A percentile compares a stretch with the other conserved stretches of the same genome.
Conservation (phyloP, 1,140 invertebrate genomes). For the Chironomus tepperi region DNA sequence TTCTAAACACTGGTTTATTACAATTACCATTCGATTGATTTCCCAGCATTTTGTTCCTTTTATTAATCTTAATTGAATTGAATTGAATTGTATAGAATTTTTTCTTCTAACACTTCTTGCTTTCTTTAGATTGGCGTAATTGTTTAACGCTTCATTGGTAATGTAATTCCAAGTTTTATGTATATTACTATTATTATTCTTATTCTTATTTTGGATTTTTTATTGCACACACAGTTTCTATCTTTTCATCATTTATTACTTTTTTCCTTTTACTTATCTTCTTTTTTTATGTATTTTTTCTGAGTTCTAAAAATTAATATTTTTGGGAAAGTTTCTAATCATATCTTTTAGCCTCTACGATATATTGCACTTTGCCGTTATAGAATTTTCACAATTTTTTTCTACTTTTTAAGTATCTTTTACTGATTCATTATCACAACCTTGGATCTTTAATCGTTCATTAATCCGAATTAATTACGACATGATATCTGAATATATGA, state of each 20-base stretch:
- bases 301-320: no score
- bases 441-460: not conserved
- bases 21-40: not conserved
- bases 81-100: not conserved
- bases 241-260: not conserved
- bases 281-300: not conserved
- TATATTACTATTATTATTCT: conserved; percentile 6
- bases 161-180: conserved; percentile 8
- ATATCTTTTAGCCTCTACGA: not conserved
- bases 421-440: not conserved
- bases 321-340: no score
- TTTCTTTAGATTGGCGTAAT: not conserved
- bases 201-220: conserved; percentile 1
- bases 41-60: conserved; percentile 12
- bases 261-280: not conserved
- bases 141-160: conserved; percentile 8
- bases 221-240: conserved; percentile 12
- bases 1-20: conserved; percentile 7
- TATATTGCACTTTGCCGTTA: not conserved
- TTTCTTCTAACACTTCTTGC: not conserved
- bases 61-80: not conserved
- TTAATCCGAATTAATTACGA: not conserved
- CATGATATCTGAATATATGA: not conserved
- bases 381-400: not conserved
- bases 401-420: not conserved